phyloP scores from a whole-genome alignment of 2,888 invertebrate genomes.

The Acrobasis repandana region DNA sequence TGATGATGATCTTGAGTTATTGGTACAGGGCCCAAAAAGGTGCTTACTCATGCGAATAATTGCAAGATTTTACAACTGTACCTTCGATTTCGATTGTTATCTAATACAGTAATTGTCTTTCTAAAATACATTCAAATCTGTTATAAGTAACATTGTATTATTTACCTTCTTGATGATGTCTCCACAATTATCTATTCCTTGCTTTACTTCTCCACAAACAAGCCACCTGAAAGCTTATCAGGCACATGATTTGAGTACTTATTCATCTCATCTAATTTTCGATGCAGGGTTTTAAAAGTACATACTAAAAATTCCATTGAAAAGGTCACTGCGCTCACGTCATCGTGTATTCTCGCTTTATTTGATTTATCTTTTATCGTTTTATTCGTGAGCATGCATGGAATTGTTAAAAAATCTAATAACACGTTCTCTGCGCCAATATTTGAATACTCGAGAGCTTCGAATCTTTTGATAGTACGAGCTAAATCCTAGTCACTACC shows the following conservation, averaged over 20 bases:
- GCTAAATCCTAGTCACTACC: not conserved
- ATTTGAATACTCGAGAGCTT: slow-evolving; percentile 51
- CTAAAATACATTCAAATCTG: not conserved
- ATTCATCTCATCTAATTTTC: too few species aligned
- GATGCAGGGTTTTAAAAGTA: not conserved
- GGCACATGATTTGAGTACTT: too few species aligned
- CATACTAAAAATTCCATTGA: not conserved
- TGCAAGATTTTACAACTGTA: not conserved
- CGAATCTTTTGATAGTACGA: slow-evolving; percentile 37
- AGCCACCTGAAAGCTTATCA: too few species aligned
- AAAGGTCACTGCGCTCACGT: slow-evolving; percentile 4
- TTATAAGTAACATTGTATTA: too few species aligned
- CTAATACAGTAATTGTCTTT: not conserved
- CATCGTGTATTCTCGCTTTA: slow-evolving; percentile 5
- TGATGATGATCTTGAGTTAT: slow-evolving; percentile 6
- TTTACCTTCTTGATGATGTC: too few species aligned
- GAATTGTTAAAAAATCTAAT: slow-evolving; percentile 33
- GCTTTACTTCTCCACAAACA: too few species aligned
- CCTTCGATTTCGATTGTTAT: not conserved
- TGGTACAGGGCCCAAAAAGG: slow-evolving; percentile 4
- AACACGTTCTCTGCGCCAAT: slow-evolving; percentile 41
- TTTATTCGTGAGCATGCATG: slow-evolving; percentile 17
- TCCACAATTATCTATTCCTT: too few species aligned
- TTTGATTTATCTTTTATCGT: slow-evolving; percentile 20
- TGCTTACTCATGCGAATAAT: slow-evolving; percentile 12